These are phyloP conservation scores for Athalia circularis DNA, from an alignment of 2,888 invertebrate genomes.

Conservation along the genomic window DNA sequence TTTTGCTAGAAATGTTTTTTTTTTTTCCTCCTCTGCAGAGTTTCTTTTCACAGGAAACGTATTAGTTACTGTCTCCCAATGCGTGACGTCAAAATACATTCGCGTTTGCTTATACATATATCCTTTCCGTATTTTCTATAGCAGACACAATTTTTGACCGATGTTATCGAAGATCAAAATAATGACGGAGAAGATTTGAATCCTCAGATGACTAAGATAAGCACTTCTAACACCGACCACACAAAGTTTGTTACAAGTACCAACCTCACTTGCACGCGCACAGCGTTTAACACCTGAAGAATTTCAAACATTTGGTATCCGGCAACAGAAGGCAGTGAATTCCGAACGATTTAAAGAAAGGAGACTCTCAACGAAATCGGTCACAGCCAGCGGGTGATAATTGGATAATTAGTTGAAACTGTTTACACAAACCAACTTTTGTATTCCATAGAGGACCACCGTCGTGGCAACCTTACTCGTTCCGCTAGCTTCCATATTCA, in stretches of 20 bases:
- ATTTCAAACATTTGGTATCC: conserved; percentile 13
- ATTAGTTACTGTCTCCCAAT: conserved; percentile 46
- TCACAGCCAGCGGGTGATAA: conserved; percentile 29
- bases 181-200: too few species aligned
- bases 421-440: conserved; percentile 32
- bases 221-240: too few species aligned
- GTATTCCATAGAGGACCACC: conserved; percentile 32
- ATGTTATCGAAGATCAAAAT: too few species aligned
- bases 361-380: conserved; percentile 10
- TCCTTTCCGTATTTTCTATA: neutral
- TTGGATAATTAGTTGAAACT: conserved; percentile 35
- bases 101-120: neutral
- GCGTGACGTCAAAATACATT: conserved; percentile 25
- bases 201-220: too few species aligned
- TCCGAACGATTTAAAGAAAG: conserved; percentile 6
- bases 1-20: conserved; percentile 37
- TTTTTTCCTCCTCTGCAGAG: neutral
- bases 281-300: neutral
- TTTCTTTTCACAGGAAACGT: conserved; percentile 43
- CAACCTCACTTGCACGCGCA: neutral
- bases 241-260: neutral
- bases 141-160: neutral
- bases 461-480: conserved; percentile 30
- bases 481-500: conserved; percentile 47
- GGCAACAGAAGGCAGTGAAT: neutral